These are phyloP conservation scores for Centroberyx gerrardi DNA, from an alignment of 2,797 vertebrate genomes.

Conservation along the genomic window DNA sequence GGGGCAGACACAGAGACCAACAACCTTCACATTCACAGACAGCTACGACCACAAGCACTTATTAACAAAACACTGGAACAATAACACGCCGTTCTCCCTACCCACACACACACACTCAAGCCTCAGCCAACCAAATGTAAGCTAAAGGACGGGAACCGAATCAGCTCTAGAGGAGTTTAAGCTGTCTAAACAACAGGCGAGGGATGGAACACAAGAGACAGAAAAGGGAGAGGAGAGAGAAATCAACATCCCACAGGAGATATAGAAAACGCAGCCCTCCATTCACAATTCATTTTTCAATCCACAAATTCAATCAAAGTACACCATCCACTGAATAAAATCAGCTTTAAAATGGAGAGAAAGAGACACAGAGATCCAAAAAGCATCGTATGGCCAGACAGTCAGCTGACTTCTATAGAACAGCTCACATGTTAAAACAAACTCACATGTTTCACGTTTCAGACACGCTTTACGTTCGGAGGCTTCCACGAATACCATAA, in stretches of 20 bases:
- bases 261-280: neutral
- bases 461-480: neutral
- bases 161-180: constrained; percentile 22
- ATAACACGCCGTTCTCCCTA: constrained; percentile 38
- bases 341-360: neutral
- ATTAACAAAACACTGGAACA: constrained; percentile 59
- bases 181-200: constrained; percentile 41
- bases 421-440: constrained; percentile 21
- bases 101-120: constrained; percentile 7
- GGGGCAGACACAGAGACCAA: constrained; percentile 34
- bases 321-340: constrained; percentile 12
- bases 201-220: constrained; percentile 10
- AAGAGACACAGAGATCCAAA: neutral
- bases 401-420: constrained; percentile 25
- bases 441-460: constrained; percentile 41
- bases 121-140: neutral
- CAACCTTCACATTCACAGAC: constrained; percentile 57
- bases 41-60: constrained; percentile 51
- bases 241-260: neutral
- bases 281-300: neutral
- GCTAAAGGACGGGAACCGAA: constrained; percentile 14
- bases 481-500: neutral
- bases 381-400: neutral
- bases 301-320: neutral
- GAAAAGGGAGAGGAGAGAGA: constrained; percentile 1